These are phyloP conservation scores for Laothoe populi DNA, from an alignment of 2,888 invertebrate species.

Conservation along the genomic window DNA sequence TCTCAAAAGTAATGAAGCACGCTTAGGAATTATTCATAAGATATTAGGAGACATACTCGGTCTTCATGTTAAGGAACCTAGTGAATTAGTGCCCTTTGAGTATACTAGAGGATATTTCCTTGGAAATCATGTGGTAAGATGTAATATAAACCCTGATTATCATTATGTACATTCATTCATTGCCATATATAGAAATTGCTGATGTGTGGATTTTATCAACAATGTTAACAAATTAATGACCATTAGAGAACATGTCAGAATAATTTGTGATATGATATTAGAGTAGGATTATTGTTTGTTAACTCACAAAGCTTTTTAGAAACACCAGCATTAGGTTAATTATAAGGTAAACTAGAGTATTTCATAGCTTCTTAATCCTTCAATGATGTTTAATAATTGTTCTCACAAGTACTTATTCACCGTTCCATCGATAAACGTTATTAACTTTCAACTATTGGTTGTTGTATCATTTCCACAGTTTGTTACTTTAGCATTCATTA, in stretches of 20 bases:
- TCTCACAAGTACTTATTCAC: neutral
- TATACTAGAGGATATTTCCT: constrained; percentile 90
- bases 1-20: constrained; percentile 84
- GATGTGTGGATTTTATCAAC: constrained; percentile 31
- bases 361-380: constrained; percentile 18
- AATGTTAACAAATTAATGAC: no score
- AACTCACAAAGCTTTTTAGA: constrained; percentile 58
- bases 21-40: constrained; percentile 91
- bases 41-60: constrained; percentile 89
- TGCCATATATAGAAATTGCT: constrained; percentile 66
- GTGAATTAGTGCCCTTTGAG: constrained; percentile 58
- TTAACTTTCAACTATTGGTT: neutral
- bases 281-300: constrained; percentile 39
- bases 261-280: no score
- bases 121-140: constrained; percentile 91
- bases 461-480: neutral
- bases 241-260: no score
- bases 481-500: neutral
- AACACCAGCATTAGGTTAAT: constrained; percentile 66
- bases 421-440: neutral
- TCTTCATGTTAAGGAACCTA: constrained; percentile 83
- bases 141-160: neutral
- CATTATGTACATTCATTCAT: constrained; percentile 44
- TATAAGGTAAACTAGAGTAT: constrained; percentile 26
- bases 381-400: constrained; percentile 50